Conservation (phyloP, 23 tunicate species). For the Styela clava region DNA sequence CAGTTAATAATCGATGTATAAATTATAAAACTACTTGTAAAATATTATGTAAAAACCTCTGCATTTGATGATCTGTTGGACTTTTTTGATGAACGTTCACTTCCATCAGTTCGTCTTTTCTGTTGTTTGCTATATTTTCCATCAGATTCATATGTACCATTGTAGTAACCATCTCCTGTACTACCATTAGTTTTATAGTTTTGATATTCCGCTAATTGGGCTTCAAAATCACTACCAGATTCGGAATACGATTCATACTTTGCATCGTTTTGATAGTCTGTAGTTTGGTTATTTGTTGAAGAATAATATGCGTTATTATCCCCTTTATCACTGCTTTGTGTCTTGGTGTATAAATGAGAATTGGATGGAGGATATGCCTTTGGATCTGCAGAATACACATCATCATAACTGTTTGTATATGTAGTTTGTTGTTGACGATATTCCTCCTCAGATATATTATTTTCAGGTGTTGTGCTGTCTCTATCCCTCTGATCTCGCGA, state of each 20-base stretch:
- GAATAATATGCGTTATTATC: slow-evolving; percentile 12
- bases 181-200: slow-evolving; percentile 50
- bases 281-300: slow-evolving; percentile 6
- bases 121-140: background rate
- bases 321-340: background rate
- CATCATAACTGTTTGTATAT: background rate
- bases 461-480: slow-evolving; percentile 59
- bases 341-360: background rate
- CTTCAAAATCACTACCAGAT: slow-evolving; percentile 83
- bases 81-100: background rate
- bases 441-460: slow-evolving; percentile 8
- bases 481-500: slow-evolving; percentile 50
- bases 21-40: too few species aligned
- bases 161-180: background rate
- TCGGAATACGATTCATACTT: slow-evolving; percentile 61
- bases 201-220: slow-evolving; percentile 77
- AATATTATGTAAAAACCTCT: too few species aligned
- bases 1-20: too few species aligned
- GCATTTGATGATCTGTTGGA: background rate
- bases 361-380: background rate
- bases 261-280: slow-evolving; percentile 26
- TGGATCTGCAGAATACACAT: background rate
- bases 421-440: background rate
- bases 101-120: background rate
- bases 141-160: background rate